These are phyloP conservation scores for Zosterops hypoxanthus DNA, from an alignment of 2,113 vertebrate species.

Conservation along the genomic window DNA sequence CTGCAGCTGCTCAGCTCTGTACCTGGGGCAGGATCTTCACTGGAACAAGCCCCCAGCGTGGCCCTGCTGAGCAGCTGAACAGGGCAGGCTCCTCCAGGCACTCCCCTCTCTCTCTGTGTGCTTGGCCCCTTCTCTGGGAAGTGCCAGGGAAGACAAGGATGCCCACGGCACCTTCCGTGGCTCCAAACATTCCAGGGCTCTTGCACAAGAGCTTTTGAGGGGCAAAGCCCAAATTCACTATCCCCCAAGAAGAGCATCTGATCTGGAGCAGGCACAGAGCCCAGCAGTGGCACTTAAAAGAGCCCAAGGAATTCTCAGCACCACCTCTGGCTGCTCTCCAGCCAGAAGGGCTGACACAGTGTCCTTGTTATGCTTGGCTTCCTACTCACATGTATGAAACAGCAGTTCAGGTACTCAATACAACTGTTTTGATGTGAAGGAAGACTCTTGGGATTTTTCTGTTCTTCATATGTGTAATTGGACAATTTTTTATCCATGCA, in stretches of 20 bases:
- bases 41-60: background rate
- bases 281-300: background rate
- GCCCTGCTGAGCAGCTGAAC: background rate
- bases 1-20: background rate
- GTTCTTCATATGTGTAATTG: background rate
- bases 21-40: background rate
- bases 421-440: background rate
- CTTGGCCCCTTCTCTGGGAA: background rate
- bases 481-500: background rate
- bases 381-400: background rate
- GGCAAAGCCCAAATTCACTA: background rate
- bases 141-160: rapidly evolving
- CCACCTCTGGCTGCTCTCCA: background rate
- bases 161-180: rapidly evolving
- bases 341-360: background rate
- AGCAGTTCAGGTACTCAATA: background rate
- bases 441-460: background rate
- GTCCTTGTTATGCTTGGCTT: background rate
- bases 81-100: background rate
- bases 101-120: background rate
- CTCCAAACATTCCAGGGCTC: background rate
- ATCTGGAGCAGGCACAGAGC: background rate
- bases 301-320: background rate
- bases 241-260: background rate
- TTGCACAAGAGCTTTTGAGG: background rate